Percentiles rank a stretch among this genome's conserved stretches.
These are phyloP conservation scores for Dendrolimus kikuchii DNA, from an alignment of 1,140 invertebrate genomes.

Conservation along the genomic window DNA sequence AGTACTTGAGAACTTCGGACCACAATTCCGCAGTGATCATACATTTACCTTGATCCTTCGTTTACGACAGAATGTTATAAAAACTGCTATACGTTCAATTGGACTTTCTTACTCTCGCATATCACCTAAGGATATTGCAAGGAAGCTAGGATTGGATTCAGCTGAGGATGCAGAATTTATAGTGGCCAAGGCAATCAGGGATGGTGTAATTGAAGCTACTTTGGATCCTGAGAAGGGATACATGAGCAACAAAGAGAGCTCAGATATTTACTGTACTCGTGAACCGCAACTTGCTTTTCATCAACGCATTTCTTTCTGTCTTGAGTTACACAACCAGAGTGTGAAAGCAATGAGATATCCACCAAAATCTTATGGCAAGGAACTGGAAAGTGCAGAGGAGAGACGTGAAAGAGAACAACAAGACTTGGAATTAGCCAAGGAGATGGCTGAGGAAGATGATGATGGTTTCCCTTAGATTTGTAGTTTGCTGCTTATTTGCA, in stretches of 20 bases:
- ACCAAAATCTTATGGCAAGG: constrained; percentile 98
- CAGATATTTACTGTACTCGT: constrained; percentile 97
- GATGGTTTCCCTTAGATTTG: constrained; percentile 81
- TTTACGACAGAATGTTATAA: constrained; percentile 98
- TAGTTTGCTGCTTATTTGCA: constrained; percentile 7
- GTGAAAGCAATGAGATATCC: constrained; percentile 99
- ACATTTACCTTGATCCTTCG: constrained; percentile 96
- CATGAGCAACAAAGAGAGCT: constrained; percentile 97
- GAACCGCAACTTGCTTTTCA: constrained; percentile 98
- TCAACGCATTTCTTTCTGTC: constrained; percentile 97
- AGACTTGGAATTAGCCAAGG: constrained; percentile 97
- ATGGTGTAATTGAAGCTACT: constrained; percentile 98
- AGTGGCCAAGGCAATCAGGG: constrained; percentile 99
- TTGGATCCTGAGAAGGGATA: constrained; percentile 96
- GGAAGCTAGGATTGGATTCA: constrained; percentile 93
- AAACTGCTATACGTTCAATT: constrained; percentile 98
- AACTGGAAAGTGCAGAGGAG: constrained; percentile 98
- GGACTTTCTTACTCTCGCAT: constrained; percentile 97
- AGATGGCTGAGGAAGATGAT: constrained; percentile 99
- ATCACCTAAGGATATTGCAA: constrained; percentile 94
- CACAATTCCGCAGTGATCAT: constrained; percentile 90
- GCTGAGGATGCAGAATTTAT: constrained; percentile 99
- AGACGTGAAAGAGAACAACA: constrained; percentile 96
- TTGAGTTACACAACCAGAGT: constrained; percentile 98
- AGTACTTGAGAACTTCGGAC: constrained; percentile 91